Evolutionary conservation across 2,888 invertebrate species (phyloP), one percentile per base, ranked within the genome.

Genomic region (Rambutsinella grinnellia): DNA sequence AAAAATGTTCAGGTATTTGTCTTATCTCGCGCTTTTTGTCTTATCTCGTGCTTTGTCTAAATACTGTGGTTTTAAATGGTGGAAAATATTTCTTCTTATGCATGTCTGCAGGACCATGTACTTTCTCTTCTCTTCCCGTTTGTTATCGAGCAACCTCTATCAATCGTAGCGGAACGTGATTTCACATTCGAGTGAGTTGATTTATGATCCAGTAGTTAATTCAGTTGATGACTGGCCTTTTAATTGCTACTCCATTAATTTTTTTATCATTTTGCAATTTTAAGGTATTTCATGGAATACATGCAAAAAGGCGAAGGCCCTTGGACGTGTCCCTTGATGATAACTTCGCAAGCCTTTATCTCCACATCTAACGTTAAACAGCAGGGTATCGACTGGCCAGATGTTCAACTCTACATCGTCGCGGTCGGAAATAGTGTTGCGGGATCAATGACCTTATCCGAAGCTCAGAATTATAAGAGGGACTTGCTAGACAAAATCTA

Each of bases 321-420:
- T 15, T 58, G 72, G 47, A 74, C 76, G 6, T 56, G 54, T 51
- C 76, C 79, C 0, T 46, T 58, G 27, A 69, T 51, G 44, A 61
- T 72, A n/a, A 61, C 54, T 2, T 69, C 69, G 1, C 79, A 79
- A 17, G 79, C 74, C 0, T 79, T 79, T 28, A 26, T 77, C 2
- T 70, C 69, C 1, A 61, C 79, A 5, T 67, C 74, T 15, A 26
- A 62, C 51, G 72, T 79, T 0, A 68, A 57, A 46, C 36, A 65
- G 15, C 17, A 26, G 19, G 79, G 76, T 28, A 51, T 66, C 24
- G 79, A 82, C 28, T 82, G 81, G 81, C 82, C 82, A 3, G 76
- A 82, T 28, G 6, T 82, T 0, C 83, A 82, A 58, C 10, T 81
- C 0, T 80, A 78, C 53, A 47, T 79, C 0, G 60, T 68, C 19